phyloP scores from a whole-genome alignment of 2,113 vertebrate species.

The Nematolebias whitei region DNA sequence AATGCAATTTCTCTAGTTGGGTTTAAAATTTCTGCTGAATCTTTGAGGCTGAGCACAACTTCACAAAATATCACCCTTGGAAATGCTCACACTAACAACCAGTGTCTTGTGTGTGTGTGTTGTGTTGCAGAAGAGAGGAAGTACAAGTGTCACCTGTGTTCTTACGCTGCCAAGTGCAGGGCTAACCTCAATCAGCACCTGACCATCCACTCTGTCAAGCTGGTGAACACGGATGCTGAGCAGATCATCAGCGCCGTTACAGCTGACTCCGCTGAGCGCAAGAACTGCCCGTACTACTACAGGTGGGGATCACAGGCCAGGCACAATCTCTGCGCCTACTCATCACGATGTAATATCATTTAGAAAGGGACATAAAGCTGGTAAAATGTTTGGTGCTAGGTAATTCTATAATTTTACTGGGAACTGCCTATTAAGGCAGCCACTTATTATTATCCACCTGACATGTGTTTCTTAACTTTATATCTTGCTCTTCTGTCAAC shows the following conservation, averaged over 20 bases:
- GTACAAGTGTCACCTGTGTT: slow-evolving; percentile 99
- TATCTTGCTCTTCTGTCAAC: too few relatives aligned
- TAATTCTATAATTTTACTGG: not conserved
- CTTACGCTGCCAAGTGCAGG: slow-evolving; percentile 98
- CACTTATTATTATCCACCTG: too few relatives aligned
- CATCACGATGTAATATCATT: not conserved
- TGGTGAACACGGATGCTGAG: slow-evolving; percentile 94
- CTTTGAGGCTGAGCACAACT: slow-evolving; percentile 23
- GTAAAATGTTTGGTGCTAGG: not conserved
- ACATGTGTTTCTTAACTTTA: too few relatives aligned
- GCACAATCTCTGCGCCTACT: not conserved
- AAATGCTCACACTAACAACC: slow-evolving; percentile 50
- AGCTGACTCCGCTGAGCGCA: slow-evolving; percentile 88
- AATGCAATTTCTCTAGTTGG: too few relatives aligned
- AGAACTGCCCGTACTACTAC: slow-evolving; percentile 96
- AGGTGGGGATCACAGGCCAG: slow-evolving; percentile 79
- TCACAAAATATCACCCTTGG: slow-evolving; percentile 37
- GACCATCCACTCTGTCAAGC: slow-evolving; percentile 97
- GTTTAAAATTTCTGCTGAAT: slow-evolving; percentile 38
- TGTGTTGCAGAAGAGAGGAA: slow-evolving; percentile 92
- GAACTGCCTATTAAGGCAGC: too few relatives aligned
- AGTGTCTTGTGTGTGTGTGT: slow-evolving; percentile 29
- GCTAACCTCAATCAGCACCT: slow-evolving; percentile 99
- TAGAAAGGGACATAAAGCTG: not conserved
- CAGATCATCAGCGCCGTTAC: slow-evolving; percentile 93